Conservation (phyloP, 2,113 vertebrate genomes). For the Nanorana parkeri region DNA sequence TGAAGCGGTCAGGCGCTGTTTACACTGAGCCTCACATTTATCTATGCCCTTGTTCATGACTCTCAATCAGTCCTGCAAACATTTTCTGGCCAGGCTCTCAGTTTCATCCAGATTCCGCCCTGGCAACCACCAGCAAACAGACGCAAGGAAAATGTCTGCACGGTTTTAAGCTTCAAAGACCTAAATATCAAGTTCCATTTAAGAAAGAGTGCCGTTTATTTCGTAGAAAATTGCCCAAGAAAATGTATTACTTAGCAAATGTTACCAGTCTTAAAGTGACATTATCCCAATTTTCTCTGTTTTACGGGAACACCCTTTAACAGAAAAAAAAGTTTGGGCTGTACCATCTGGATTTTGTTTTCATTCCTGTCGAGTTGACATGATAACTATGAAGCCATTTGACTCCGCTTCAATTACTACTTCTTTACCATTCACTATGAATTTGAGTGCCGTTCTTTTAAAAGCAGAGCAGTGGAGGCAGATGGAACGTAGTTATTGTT, state of each 20-base stretch:
- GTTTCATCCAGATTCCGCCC: constrained; percentile 32
- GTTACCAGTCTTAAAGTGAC: constrained; percentile 40
- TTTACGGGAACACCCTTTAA: constrained; percentile 26
- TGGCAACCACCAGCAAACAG: constrained; percentile 9
- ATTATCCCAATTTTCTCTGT: constrained; percentile 34
- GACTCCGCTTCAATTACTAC: constrained; percentile 34
- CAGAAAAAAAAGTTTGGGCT: constrained; percentile 2
- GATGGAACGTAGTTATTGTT: constrained; percentile 1
- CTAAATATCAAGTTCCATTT: constrained; percentile 39
- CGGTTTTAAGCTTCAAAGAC: constrained; percentile 10
- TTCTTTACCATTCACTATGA: not conserved
- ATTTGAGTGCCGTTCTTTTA: not conserved
- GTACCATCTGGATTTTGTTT: constrained; percentile 38
- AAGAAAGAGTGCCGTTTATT: constrained; percentile 1
- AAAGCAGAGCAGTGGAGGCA: not conserved
- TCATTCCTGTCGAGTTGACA: constrained; percentile 26
- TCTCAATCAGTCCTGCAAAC: constrained; percentile 23
- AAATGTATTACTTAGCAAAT: constrained; percentile 30
- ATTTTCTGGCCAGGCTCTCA: not conserved
- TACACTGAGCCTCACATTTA: constrained; percentile 27
- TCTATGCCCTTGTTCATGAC: constrained; percentile 17
- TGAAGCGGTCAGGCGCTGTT: constrained; percentile 14
- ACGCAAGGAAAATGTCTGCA: constrained; percentile 15
- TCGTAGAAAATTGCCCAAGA: constrained; percentile 22
- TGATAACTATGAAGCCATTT: constrained; percentile 17